These are phyloP conservation scores for Epicauta chinensis DNA, from an alignment of 1,140 invertebrate genomes.

Conservation along the genomic window DNA sequence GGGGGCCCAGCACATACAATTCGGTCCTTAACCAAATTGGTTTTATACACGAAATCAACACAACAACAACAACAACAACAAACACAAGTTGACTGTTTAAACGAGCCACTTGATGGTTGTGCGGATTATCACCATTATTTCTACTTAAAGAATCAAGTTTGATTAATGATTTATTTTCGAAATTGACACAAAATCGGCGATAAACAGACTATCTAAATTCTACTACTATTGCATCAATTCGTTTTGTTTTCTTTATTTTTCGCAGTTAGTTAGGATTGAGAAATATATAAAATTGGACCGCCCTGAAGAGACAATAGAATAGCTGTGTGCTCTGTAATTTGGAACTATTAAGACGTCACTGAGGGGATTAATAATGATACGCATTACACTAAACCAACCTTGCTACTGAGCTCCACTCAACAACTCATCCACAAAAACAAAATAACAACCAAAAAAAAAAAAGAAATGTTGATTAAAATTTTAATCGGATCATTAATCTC, in stretches of 20 bases:
- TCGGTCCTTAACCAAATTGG: slow-evolving; percentile 12
- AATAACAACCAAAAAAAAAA: too few species aligned
- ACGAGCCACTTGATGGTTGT: slow-evolving; percentile 2
- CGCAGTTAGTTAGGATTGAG: background rate
- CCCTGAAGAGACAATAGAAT: slow-evolving; percentile 2
- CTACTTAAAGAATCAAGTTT: slow-evolving; percentile 1
- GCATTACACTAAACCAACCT: slow-evolving; percentile 26
- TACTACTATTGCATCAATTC: too few species aligned
- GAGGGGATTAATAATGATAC: slow-evolving; percentile 27
- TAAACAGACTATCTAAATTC: too few species aligned
- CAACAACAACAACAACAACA: slow-evolving; percentile 4
- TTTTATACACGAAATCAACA: slow-evolving; percentile 17
- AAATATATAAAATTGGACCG: slow-evolving; percentile 1
- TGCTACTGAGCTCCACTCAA: slow-evolving; percentile 23
- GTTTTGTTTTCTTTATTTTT: background rate
- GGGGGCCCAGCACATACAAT: background rate
- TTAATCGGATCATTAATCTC: slow-evolving; percentile 31
- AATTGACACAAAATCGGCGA: too few species aligned
- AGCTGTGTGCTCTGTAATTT: slow-evolving; percentile 21
- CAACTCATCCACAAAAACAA: slow-evolving; percentile 12
- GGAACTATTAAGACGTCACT: slow-evolving; percentile 28
- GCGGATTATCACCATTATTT: slow-evolving; percentile 12
- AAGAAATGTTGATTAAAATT: slow-evolving; percentile 31
- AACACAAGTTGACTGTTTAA: background rate
- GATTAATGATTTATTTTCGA: too few species aligned